Percentiles rank a stretch among this genome's conserved stretches.
Conservation (phyloP, 2,797 vertebrate species). For the Capromys pilorides region DNA sequence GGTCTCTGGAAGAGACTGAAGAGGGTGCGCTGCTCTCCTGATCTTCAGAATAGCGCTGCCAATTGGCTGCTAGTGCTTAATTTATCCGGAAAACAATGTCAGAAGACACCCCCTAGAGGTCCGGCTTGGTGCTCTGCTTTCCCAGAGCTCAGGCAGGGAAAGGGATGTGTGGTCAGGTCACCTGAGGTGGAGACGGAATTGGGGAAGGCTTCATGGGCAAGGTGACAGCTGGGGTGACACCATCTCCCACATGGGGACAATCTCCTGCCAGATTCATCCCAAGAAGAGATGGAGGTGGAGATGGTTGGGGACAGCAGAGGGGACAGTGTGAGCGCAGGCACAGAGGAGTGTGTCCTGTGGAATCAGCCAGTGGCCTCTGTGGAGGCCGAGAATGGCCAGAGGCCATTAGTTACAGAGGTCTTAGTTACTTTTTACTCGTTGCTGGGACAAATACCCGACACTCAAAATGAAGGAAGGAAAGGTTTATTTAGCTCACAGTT, state of each 20-base stretch:
- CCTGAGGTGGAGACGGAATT: fast-evolving
- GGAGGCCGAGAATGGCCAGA: neutral
- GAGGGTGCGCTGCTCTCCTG: neutral
- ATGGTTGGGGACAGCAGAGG: neutral
- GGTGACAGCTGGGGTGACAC: neutral
- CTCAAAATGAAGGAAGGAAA: too few species aligned
- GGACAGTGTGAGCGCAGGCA: neutral
- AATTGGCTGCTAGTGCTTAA: neutral
- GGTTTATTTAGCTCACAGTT: too few species aligned
- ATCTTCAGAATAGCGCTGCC: neutral
- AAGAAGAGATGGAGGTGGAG: neutral
- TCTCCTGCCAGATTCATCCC: neutral
- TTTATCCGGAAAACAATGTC: neutral
- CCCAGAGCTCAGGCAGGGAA: too few species aligned
- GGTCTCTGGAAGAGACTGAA: too few species aligned
- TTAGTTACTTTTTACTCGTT: too few species aligned
- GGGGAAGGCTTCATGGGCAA: neutral
- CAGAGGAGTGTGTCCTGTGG: neutral
- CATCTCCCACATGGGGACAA: neutral
- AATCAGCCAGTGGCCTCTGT: neutral
- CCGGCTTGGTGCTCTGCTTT: too few species aligned
- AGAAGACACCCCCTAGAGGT: neutral
- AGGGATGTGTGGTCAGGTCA: neutral
- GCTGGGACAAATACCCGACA: too few species aligned
- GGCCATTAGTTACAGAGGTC: too few species aligned